Evolutionary conservation across 2,113 vertebrate genomes (phyloP).

Genomic region (Melanerpes aurifrons): DNA sequence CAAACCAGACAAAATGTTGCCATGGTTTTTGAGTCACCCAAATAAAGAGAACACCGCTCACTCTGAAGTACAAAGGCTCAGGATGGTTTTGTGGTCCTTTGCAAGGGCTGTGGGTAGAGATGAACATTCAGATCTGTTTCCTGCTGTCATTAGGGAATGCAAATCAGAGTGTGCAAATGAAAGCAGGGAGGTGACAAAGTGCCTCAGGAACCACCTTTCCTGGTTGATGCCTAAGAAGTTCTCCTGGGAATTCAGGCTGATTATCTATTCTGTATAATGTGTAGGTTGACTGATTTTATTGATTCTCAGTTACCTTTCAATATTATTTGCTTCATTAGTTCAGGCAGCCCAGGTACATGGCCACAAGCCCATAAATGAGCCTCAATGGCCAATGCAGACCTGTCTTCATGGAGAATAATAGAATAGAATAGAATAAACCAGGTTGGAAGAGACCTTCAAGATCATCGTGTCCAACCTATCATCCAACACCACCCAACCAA

Average conservation of each 20-base stretch:
- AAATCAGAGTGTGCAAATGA: constrained; percentile 31
- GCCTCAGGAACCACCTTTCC: background rate
- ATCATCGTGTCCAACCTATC: too few relatives aligned
- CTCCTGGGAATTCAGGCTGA: background rate
- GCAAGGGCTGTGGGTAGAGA: constrained; percentile 7
- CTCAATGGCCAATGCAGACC: background rate
- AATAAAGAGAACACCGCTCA: constrained; percentile 15
- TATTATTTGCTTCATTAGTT: background rate
- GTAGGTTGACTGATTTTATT: constrained; percentile 27
- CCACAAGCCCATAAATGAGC: background rate
- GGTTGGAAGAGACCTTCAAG: too few relatives aligned
- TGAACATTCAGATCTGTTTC: background rate
- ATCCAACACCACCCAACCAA: too few relatives aligned
- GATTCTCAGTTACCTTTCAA: constrained; percentile 39
- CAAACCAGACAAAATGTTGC: constrained; percentile 54
- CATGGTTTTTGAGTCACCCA: constrained; percentile 50
- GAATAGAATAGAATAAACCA: too few relatives aligned
- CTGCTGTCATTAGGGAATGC: constrained; percentile 10
- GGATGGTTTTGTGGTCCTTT: constrained; percentile 29
- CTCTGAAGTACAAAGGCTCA: constrained; percentile 6
- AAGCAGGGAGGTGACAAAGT: background rate
- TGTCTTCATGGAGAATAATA: background rate
- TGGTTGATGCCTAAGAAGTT: background rate
- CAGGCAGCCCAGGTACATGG: background rate
- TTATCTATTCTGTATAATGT: constrained; percentile 33